Evolutionary conservation across 1,140 invertebrate species (phyloP), one percentile per base, ranked within the genome.

Genomic region (Agraylea sexmaculata): DNA sequence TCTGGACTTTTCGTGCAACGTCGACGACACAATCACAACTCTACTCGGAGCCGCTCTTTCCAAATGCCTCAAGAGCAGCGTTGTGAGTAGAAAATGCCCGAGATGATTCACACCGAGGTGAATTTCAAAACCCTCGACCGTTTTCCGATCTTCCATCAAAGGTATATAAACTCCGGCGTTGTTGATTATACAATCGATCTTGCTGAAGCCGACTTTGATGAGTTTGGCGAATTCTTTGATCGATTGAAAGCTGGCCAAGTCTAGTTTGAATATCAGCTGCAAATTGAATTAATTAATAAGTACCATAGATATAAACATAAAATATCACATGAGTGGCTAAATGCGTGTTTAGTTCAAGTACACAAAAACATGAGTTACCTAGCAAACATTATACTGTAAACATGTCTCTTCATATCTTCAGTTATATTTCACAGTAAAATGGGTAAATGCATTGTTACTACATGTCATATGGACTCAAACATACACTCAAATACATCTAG

Each of bases 131-230:
- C 85, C 86, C 51, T 92, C 85, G 42, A 72, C 72, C 0, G 78
- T 81, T 41, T 70, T 70, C 27, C 52, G 32, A 41, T 62, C 62
- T 12, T 49, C n/a, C 5, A 59, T 50, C 5, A 70, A 55, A 3
- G 80, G 80, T 43, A 78, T 77, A 45, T 75, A 70, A 0, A 89
- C 73, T 8, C 84, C 87, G 15, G 87, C 90, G 68, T 95, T 96
- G 57, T 94, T 94, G 30, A 96, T 80, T 22, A 95, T 66, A 19
- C 90, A 72, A 66, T 94, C 77, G 29, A 94, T 65, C 44, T 63
- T 65, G 40, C 60, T 46, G 49, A 67, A 65, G 6, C 59, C 63
- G 6, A 57, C 56, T 30, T 77, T 66, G 1, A 88, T 67, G 36
- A 74, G 58, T 28, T 68, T 54, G n/a, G 71, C 73, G 69, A 86